phyloP scores from a whole-genome alignment of 1,140 invertebrate genomes.

The Fopius arisanus region DNA sequence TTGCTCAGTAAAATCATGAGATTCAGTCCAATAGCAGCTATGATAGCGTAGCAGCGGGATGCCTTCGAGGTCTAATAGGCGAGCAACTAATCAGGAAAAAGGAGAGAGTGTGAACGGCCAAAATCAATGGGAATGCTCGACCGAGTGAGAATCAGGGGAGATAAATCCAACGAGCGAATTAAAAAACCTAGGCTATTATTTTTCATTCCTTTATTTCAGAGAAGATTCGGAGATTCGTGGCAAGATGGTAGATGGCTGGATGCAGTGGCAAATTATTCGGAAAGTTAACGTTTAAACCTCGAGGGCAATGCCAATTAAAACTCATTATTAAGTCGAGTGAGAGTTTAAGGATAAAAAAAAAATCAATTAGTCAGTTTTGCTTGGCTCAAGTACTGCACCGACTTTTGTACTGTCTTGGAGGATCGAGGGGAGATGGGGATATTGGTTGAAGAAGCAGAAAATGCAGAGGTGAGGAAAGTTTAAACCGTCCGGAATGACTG shows the following conservation, averaged over 20 bases:
- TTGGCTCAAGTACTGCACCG: not conserved
- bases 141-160: not conserved
- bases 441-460: not conserved
- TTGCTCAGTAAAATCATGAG: constrained; percentile 88
- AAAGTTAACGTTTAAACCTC: not conserved
- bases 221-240: not conserved
- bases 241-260: not conserved
- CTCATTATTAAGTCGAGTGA: not conserved
- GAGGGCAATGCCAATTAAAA: not conserved
- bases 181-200: not conserved
- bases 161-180: not conserved
- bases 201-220: not conserved
- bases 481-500: not conserved
- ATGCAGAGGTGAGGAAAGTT: not conserved
- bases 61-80: constrained; percentile 49
- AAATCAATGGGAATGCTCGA: not conserved
- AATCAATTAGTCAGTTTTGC: constrained; percentile 6
- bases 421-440: not conserved
- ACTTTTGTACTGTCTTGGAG: not conserved
- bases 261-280: not conserved
- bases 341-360: not conserved
- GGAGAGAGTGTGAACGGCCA: not conserved
- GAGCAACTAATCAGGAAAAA: not conserved
- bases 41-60: constrained; percentile 70
- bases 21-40: constrained; percentile 80